Base-by-base conservation (phyloP, 2,888 invertebrate species). In the Eristalis arbustorum region DNA sequence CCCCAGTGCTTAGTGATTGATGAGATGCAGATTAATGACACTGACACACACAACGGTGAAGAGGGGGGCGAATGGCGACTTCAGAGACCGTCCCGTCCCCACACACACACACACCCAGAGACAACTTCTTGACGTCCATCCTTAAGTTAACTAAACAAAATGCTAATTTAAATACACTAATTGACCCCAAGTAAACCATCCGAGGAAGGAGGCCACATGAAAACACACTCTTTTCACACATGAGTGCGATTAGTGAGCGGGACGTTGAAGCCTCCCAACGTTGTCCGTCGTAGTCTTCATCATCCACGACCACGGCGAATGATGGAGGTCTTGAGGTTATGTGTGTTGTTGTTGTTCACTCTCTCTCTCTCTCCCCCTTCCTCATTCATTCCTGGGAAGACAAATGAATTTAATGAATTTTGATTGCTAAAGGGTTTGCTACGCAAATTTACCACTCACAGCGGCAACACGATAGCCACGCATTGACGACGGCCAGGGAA, bases 1-100 rank as follows among this genome's bases (percentile, higher is more conserved):
- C 56, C 63, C 75, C 59, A 59, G 11, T 13, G 59, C 49, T 83
- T 69, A 79, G 87, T 87, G 87, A 87, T 87, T 87, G 87, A 87
- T 87, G 87, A 75, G 87, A 87, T 87, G 87, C 87, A 87, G 87
- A 87, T 87, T 87, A 87, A 87, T 83, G 87, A 75, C 87, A 82
- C 82, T 82, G 82, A 75, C 87, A 78, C 49, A 67, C 56, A 40
- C 40, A 59, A 10, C 2, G 11, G 40, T 14, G n/a, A 14, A n/a
- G 62, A 6, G 28, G 59, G 42, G 23, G 59, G 31, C 31, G 37
- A 37, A 13, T 13, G 37, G 37, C 37, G 37, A 37, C 37, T 37
- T 13, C 37, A 13, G 71, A 62, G 57, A 69, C 64, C 59, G 40
- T 61, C 34, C 22, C 31, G 31, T 4, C 2, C 31, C 2, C 8